Conservation (phyloP, 1,140 invertebrate species). For the Lepidurus packardi region DNA sequence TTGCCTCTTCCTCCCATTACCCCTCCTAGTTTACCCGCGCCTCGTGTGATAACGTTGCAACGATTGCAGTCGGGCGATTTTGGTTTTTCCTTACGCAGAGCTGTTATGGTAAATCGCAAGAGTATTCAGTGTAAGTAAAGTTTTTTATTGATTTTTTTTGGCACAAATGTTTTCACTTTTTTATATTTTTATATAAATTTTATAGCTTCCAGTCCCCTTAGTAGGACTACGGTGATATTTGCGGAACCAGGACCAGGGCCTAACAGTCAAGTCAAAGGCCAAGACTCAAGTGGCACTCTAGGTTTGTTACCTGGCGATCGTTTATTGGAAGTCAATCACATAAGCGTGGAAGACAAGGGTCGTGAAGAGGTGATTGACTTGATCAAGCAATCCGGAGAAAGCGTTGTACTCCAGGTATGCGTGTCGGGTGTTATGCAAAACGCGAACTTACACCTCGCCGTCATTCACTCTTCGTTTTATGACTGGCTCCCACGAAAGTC, state of each 20-base stretch:
- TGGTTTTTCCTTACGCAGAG: constrained; percentile 86
- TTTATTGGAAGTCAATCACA: constrained; percentile 82
- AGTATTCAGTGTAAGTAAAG: constrained; percentile 10
- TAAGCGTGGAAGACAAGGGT: constrained; percentile 72
- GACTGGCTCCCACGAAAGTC: not conserved
- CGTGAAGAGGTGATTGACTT: constrained; percentile 90
- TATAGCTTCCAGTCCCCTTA: not conserved
- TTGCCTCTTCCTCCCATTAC: constrained; percentile 71
- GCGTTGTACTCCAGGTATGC: constrained; percentile 73
- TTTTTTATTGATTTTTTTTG: not conserved
- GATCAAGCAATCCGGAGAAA: constrained; percentile 75
- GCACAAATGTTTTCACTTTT: not conserved
- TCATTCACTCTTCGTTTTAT: not conserved
- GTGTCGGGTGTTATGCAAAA: not conserved
- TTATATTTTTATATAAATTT: not conserved
- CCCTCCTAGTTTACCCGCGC: constrained; percentile 63
- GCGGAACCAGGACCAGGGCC: constrained; percentile 79
- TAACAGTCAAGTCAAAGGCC: not conserved
- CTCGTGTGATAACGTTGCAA: constrained; percentile 71
- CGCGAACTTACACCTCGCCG: not conserved
- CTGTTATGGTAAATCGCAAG: constrained; percentile 58
- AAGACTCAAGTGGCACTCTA: not conserved
- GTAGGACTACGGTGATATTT: constrained; percentile 48
- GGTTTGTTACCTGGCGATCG: constrained; percentile 80
- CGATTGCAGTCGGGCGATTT: constrained; percentile 83